Evolutionary conservation across 1,140 invertebrate species (phyloP), one percentile per base, ranked within the genome.

Genomic region (Helicoverpa zea): DNA sequence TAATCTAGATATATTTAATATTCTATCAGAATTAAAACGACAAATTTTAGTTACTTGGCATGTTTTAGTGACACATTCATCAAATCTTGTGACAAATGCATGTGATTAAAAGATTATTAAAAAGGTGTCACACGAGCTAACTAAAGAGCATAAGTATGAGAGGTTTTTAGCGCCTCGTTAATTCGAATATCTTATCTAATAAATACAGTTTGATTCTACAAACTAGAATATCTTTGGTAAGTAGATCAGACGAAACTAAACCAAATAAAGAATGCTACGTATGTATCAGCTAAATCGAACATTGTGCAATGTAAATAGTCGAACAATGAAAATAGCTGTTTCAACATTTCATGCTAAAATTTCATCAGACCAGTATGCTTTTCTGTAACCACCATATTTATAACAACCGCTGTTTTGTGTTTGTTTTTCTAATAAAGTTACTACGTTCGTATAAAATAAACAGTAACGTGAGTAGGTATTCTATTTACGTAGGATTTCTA

Each of bases 231-330:
- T 43, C 35, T 74, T 59, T 16, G n/a, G 35, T 47, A 74, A 74
- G 72, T 74, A 74, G 72, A 63, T 51, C 73, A 76, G 18, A 58
- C 29, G 52, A 18, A 30, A 52, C 58, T 58, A 72, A 51, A 43
- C 70, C 70, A 73, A 56, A 73, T 61, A 51, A 58, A 76, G 73
- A 63, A 63, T 61, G 73, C 43, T 43, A n/a, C 52, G 35, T 75
- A 76, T 54, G 16, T 43, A 43, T 43, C 35, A 72, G 18, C 43
- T 63, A 61, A 76, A 76, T 76, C 43, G 68, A 72, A 16, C 59
- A 51, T 76, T 76, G 56, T 12, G 73, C 16, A 76, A 76, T 76
- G 43, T 29, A 63, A 63, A 49, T 61, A 30, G 16, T 54, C 5
- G 30, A 52, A 61, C 43, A 63, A 76, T 63, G 16, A n/a, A 51